These are phyloP conservation scores for Arremon aurantiirostris DNA, from an alignment of 2,797 vertebrate species.

Conservation along the genomic window DNA sequence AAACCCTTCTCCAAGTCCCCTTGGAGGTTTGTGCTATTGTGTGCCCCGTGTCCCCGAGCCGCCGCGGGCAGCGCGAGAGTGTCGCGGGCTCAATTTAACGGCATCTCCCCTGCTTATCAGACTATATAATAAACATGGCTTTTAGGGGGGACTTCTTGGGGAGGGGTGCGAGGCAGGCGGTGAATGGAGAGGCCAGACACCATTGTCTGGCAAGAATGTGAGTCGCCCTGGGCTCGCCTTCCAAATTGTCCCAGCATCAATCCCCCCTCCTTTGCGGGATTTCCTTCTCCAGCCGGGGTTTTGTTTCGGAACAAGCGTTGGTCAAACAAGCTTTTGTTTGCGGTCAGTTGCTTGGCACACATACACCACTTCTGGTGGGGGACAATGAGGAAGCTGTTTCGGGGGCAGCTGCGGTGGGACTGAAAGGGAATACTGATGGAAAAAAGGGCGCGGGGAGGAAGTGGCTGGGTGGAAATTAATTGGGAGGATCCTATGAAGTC, in stretches of 20 bases:
- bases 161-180: neutral
- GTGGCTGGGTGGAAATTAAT: conserved; percentile 24
- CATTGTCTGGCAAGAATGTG: conserved; percentile 67
- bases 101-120: conserved; percentile 31
- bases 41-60: neutral
- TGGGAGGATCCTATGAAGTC: neutral
- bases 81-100: conserved; percentile 4
- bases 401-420: conserved; percentile 70
- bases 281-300: conserved; percentile 78
- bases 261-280: conserved; percentile 71
- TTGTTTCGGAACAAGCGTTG: conserved; percentile 84
- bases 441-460: conserved; percentile 25
- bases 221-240: conserved; percentile 61
- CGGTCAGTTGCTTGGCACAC: conserved; percentile 78
- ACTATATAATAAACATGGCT: conserved; percentile 40
- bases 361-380: conserved; percentile 74
- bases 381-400: conserved; percentile 78
- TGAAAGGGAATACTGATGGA: conserved; percentile 66
- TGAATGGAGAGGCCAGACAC: conserved; percentile 70
- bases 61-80: neutral
- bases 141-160: conserved; percentile 7
- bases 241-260: conserved; percentile 71
- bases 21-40: neutral
- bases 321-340: conserved; percentile 87
- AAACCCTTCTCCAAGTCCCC: neutral